phyloP scores from a whole-genome alignment of 2,797 vertebrate genomes.

The Cossypha caffra region DNA sequence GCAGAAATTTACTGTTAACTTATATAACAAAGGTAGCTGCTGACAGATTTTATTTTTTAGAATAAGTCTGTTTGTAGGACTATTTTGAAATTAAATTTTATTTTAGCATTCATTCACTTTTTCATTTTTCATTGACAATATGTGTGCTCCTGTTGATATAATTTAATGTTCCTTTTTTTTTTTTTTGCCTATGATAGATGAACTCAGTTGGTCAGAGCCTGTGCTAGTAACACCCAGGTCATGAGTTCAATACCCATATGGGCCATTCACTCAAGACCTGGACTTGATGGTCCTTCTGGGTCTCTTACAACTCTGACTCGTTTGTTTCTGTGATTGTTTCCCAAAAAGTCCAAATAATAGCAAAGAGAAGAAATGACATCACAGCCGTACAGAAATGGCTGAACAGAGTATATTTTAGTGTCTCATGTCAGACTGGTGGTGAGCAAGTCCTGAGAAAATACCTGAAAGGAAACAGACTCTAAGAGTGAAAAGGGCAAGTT shows the following conservation, averaged over 20 bases:
- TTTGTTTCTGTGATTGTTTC: not conserved
- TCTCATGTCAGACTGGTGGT: not conserved
- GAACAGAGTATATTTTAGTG: not conserved
- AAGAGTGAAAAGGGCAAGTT: not conserved
- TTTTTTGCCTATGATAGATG: not conserved
- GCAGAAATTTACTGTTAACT: not conserved
- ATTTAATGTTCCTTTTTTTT: not conserved
- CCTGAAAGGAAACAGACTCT: not conserved
- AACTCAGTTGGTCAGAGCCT: not conserved
- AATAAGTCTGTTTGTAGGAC: not conserved
- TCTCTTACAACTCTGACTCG: not conserved
- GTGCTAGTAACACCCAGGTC: not conserved
- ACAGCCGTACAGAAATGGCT: not conserved
- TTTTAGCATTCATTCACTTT: not conserved
- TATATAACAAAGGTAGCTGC: not conserved
- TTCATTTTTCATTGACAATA: not conserved
- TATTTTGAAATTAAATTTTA: not conserved
- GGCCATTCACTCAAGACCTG: not conserved
- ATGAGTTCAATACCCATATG: not conserved
- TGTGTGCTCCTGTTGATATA: not conserved
- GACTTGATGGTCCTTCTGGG: not conserved
- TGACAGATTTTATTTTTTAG: not conserved
- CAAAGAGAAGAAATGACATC: not conserved
- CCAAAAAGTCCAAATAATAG: not conserved
- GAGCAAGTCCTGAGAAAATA: not conserved